Percentiles rank a stretch among this genome's conserved stretches.
Conservation (phyloP, 2,113 vertebrate genomes). For the Megatriorchis doriae region DNA sequence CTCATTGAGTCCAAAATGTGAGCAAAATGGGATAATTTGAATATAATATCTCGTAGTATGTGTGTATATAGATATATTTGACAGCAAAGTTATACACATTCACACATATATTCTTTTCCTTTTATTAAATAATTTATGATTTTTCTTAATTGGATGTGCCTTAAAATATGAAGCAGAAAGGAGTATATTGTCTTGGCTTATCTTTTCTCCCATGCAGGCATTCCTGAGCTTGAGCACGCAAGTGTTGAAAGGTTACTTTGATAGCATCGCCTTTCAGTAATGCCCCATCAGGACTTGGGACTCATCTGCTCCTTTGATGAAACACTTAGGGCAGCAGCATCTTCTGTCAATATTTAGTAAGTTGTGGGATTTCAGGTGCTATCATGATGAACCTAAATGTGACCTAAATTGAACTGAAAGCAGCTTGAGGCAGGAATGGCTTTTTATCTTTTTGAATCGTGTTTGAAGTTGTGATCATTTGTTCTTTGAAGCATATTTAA, state of each 20-base stretch:
- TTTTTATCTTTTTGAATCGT: constrained; percentile 46
- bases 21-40: not conserved
- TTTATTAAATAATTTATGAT: not conserved
- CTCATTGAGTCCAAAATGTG: not conserved
- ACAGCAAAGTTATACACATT: not conserved
- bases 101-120: not conserved
- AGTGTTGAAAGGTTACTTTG: constrained; percentile 11
- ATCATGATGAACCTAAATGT: not conserved
- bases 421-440: constrained; percentile 22
- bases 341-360: not conserved
- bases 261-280: not conserved
- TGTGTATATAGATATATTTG: not conserved
- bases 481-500: constrained; percentile 42
- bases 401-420: constrained; percentile 39
- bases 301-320: not conserved
- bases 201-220: not conserved
- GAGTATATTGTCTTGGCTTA: not conserved
- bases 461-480: constrained; percentile 28
- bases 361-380: not conserved
- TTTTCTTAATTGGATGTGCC: not conserved
- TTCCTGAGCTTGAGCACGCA: not conserved
- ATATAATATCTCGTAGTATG: not conserved
- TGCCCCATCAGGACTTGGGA: not conserved
- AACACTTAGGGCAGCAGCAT: constrained; percentile 1
- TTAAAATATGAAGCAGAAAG: not conserved